Base-by-base conservation (phyloP, 1,140 invertebrate species). In the Eumaeus atala region DNA sequence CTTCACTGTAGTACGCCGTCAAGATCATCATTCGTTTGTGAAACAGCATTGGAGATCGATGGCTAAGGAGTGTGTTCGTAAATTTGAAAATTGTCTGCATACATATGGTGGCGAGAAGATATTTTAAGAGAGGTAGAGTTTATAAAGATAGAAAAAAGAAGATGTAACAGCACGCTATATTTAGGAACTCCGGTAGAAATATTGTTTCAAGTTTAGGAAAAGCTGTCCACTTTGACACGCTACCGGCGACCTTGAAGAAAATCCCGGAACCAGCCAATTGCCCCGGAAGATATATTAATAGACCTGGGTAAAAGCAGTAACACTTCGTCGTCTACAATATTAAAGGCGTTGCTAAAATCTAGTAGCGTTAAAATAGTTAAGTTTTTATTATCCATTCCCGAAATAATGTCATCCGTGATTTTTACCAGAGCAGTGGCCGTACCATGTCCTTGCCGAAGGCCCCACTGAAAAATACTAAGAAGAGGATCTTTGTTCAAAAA, bases 401-500 rank as follows among this genome's bases (percentile, higher is more conserved):
- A 28, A 28, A 2, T 11, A 28, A 28, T 28, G 21, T 28, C 21
- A 6, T 28, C 21, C 21, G 21, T 28, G 21, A 28, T 28, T 28
- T 28, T 28, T 28, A 28, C 21, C 6, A 28, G 21, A 3, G 21
- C 21, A 28, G 21, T 28, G 21, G 21, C 21, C 21, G 21, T 28
- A 6, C 21, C 6, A 28, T 6, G 21, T 3, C 21, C 21, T 6
- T 2, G 21, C 2, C 21, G 21, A 28, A 28, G 6, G 6, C 21
- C 21, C 6, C 2, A 28, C 21, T 28, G 21, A 6, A 40, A 51
- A 35, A 14, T 2, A 35, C 34, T 42, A 5, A 59, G 35, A 9
- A 59, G 47, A 51, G n/a, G 11, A 28, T 40, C n/a, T 3, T 17
- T 21, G 21, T 40, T 10, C 11, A 50, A 48, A 16, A 35, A 48